phyloP scores from a whole-genome alignment of 2,888 invertebrate species.

The Drosophila niveifrons region DNA sequence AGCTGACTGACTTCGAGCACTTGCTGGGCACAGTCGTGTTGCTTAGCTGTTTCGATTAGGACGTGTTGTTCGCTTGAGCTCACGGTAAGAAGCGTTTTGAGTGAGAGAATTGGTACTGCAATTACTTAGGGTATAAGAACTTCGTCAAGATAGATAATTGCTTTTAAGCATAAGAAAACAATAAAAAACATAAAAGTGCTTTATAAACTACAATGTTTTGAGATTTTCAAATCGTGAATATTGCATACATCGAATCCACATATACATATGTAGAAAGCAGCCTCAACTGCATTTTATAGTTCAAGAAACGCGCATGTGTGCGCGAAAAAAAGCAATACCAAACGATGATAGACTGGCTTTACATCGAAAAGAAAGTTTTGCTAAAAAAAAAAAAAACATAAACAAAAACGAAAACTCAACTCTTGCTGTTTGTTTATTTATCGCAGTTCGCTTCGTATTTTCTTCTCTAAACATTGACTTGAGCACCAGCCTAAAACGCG shows the following conservation, averaged over 20 bases:
- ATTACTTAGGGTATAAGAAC: constrained; percentile 11
- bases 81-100: constrained; percentile 66
- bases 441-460: constrained; percentile 67
- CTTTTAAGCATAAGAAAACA: constrained; percentile 7
- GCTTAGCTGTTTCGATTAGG: constrained; percentile 70
- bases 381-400: constrained; percentile 62
- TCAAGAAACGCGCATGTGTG: constrained; percentile 62
- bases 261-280: constrained; percentile 72
- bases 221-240: constrained; percentile 37
- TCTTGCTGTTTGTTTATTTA: constrained; percentile 56
- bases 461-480: constrained; percentile 52
- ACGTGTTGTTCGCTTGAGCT: constrained; percentile 73
- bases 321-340: constrained; percentile 55
- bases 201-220: not conserved
- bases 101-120: constrained; percentile 18
- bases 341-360: constrained; percentile 63
- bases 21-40: constrained; percentile 75
- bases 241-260: constrained; percentile 46
- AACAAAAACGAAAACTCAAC: constrained; percentile 64
- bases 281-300: constrained; percentile 72
- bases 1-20: constrained; percentile 57
- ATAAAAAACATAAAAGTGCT: not conserved
- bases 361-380: constrained; percentile 75
- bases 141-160: constrained; percentile 10
- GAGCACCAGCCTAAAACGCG: constrained; percentile 34